Evolutionary conservation across 2,888 invertebrate species (phyloP).

Genomic region (Apotomis turbidana): DNA sequence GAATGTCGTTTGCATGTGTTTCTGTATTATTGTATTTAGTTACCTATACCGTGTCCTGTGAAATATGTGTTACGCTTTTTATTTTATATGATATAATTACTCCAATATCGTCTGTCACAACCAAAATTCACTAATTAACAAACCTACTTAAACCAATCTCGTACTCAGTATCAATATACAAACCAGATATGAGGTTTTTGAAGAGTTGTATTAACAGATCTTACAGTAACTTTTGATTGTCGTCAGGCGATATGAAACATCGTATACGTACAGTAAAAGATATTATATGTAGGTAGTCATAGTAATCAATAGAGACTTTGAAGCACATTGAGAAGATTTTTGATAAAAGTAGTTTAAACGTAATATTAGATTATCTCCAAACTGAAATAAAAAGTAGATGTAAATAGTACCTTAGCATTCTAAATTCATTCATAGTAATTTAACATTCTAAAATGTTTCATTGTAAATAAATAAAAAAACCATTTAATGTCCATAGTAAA

Average conservation of each 20-base stretch:
- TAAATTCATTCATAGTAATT: too few species aligned
- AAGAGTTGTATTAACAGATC: too few species aligned
- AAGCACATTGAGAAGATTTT: slow-evolving; percentile 13
- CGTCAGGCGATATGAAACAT: slow-evolving; percentile 1
- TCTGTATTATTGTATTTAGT: slow-evolving; percentile 56
- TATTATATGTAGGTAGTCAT: slow-evolving; percentile 39
- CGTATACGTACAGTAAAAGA: slow-evolving; percentile 1
- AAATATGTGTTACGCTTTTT: slow-evolving; percentile 84
- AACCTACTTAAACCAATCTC: too few species aligned
- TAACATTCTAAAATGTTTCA: not conserved
- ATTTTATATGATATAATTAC: slow-evolving; percentile 51
- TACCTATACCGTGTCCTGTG: slow-evolving; percentile 85
- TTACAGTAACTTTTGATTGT: too few species aligned
- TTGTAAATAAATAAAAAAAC: not conserved
- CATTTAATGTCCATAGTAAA: not conserved
- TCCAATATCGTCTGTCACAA: too few species aligned
- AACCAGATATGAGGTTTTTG: too few species aligned
- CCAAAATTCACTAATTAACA: too few species aligned
- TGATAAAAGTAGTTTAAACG: slow-evolving; percentile 21
- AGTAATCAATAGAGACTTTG: slow-evolving; percentile 22
- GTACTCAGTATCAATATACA: too few species aligned
- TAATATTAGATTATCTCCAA: slow-evolving; percentile 18
- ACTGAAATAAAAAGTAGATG: slow-evolving; percentile 3
- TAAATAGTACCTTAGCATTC: slow-evolving; percentile 6
- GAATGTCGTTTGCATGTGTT: slow-evolving; percentile 54